Base-by-base conservation (phyloP, 2,888 invertebrate species). In the Drosophila hamatofila region DNA sequence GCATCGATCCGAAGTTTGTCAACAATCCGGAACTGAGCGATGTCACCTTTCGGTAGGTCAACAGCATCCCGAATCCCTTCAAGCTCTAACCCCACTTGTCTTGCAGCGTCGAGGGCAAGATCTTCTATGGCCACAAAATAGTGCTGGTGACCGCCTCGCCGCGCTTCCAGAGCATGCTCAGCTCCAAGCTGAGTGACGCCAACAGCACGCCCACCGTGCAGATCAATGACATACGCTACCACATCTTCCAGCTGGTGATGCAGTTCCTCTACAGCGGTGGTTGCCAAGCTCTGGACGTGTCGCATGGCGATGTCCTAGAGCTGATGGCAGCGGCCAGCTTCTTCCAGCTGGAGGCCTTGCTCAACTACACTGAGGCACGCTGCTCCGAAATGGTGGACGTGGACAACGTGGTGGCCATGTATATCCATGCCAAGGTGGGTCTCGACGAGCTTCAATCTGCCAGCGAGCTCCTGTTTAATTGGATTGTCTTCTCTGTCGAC, bases 71-170 rank as follows among this genome's bases (percentile, higher is more conserved):
- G 1, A n/a, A 12, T 39, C 25, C 6, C 16, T 1, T 8, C 30
- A 1, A 11, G 18, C 6, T 1, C 51, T 52, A 52, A 52, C 23
- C 16, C 51, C 8, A 16, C 6, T 21, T 11, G 0, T n/a, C 11
- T 74, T 86, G 6, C 87, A 95, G 97, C 90, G 97, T 98, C 58
- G 98, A 98, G 92, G 97, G 97, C 0, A 95, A 97, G 74, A 94
- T 97, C 27, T 98, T 98, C 93, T 98, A 97, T 92, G 98, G 97
- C 0, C 98, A 98, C 93, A 97, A 98, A 93, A 98, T 98, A 77
- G 97, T 98, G 41, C 94, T 98, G 65, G 97, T 98, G 51, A 98
- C 98, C 3, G 97, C 97, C 67, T 98, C 97, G 5, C 95, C 97
- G 16, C 94, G 97, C 59, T 95, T 98, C 81, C 95, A 97, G 80